Evolutionary conservation across 2,888 invertebrate genomes (phyloP).

Genomic region (Molorchus minor): DNA sequence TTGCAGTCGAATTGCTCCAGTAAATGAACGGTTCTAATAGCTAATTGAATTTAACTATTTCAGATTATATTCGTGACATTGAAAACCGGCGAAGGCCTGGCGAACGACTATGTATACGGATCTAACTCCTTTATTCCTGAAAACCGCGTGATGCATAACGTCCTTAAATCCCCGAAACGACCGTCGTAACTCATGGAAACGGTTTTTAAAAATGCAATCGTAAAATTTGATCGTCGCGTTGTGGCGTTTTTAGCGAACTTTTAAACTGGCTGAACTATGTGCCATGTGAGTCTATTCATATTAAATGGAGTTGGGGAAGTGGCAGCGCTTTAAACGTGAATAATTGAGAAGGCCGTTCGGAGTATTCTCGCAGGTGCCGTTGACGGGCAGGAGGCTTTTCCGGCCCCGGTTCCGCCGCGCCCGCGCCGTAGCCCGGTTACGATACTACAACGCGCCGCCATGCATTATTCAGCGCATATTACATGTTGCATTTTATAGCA

Average conservation of each 20-base stretch:
- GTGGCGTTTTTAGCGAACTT: conserved; percentile 17
- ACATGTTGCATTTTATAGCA: conserved; percentile 50
- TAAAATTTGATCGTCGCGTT: conserved; percentile 13
- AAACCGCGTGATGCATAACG: no score
- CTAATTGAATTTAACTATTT: no score
- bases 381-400: conserved; percentile 44
- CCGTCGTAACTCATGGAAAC: conserved; percentile 5
- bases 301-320: conserved; percentile 60
- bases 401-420: conserved; percentile 44
- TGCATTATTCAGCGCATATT: conserved; percentile 55
- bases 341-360: conserved; percentile 56
- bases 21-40: no score
- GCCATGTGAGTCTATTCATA: conserved; percentile 61
- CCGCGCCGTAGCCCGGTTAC: conserved; percentile 32
- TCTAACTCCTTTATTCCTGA: no score
- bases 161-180: not conserved
- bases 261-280: conserved; percentile 46
- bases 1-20: no score
- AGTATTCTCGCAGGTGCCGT: conserved; percentile 61
- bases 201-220: conserved; percentile 18
- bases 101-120: no score
- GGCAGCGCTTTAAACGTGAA: conserved; percentile 60
- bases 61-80: no score
- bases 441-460: conserved; percentile 35
- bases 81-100: no score